Base-by-base conservation (phyloP, 2,888 invertebrate genomes). In the Pyrocoelia pectoralis region DNA sequence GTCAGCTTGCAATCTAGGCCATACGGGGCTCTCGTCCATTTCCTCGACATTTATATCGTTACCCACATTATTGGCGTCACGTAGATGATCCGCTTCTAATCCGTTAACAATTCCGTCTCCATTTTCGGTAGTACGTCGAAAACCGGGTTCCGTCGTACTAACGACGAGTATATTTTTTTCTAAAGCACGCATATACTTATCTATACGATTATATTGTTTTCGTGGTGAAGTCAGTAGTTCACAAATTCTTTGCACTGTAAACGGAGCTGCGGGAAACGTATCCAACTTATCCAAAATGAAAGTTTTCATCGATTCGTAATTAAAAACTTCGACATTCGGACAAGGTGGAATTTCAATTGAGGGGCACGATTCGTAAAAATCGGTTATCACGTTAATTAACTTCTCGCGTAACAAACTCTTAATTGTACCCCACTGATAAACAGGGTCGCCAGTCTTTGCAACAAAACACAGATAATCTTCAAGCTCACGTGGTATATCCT, bases 131-230 rank as follows among this genome's bases (percentile, higher is more conserved):
- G 88, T 89, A 10, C 86, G 82, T 49, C 86, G 85, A 71, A 84
- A 87, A 10, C 89, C 89, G 1, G 90, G 90, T 75, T 88, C 90
- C 70, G 85, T 86, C 28, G 90, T 89, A 77, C 90, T 90, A 8
- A 95, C 95, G 62, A 95, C 95, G 72, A 95, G 82, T 71, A 95
- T 93, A 75, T 94, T 95, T 81, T 98, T 98, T 80, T 98, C 98
- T 63, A 99, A 86, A 0, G 98, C 98, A 62, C 98, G 86, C 91
- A 99, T 93, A 79, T 93, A 98, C 81, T 98, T 98, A 79, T 98
- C 98, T 66, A 96, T 92, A 66, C 96, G 87, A 77, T 93, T 94
- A 81, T 99, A 99, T 78, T 98, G 97, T 79, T 94, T 95, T 15
- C 91, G 87, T 1, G 98, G 98, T 70, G 90, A 89, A 2, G 94